Evolutionary conservation across 2,113 vertebrate species (phyloP).

Genomic region (Sebastes schlegelii): DNA sequence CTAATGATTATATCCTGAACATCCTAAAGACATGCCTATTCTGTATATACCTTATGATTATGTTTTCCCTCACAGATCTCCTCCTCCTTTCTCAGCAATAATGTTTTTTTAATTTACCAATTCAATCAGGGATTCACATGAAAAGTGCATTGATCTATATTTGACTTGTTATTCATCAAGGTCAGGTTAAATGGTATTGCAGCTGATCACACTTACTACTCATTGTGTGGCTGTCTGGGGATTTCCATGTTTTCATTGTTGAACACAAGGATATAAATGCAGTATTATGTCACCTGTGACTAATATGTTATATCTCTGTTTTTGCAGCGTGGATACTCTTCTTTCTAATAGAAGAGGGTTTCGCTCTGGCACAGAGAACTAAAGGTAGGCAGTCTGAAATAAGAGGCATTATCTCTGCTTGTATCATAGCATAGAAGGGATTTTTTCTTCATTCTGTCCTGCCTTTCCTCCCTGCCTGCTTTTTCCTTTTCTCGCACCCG

Average conservation of each 20-base stretch:
- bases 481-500: neutral
- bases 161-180: conserved; percentile 33
- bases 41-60: neutral
- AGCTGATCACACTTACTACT: neutral
- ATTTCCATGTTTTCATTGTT: conserved; percentile 4
- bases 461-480: neutral
- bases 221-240: conserved; percentile 19
- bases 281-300: conserved; percentile 20
- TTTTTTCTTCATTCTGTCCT: conserved; percentile 19
- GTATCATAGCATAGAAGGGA: neutral
- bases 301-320: conserved; percentile 50
- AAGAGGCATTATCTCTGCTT: conserved; percentile 5
- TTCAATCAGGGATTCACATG: conserved; percentile 11
- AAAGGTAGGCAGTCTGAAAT: conserved; percentile 86
- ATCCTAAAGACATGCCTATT: neutral
- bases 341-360: conserved; percentile 93
- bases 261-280: neutral
- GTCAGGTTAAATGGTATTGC: conserved; percentile 21
- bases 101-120: neutral
- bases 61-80: conserved; percentile 13
- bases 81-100: neutral
- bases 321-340: conserved; percentile 92
- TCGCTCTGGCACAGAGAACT: conserved; percentile 94
- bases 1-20: neutral
- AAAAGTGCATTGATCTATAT: conserved; percentile 29